Percentiles rank a stretch among this genome's conserved stretches.
These are phyloP conservation scores for Palaemon carinicauda DNA, from an alignment of 1,140 invertebrate species.

Conservation along the genomic window DNA sequence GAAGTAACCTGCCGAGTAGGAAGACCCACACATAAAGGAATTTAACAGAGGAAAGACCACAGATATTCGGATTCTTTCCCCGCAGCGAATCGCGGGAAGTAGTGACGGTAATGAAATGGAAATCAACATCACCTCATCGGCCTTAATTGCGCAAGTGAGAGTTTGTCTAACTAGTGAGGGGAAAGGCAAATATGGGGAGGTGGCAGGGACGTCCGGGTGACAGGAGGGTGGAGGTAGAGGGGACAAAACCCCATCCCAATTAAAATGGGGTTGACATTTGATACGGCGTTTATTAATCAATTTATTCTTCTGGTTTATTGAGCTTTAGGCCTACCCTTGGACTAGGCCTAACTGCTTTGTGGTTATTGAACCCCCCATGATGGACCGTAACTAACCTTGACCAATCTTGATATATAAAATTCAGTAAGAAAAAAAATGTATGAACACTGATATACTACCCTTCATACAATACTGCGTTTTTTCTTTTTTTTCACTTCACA, in stretches of 20 bases:
- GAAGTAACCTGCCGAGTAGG: constrained; percentile 38
- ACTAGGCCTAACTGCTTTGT: too few relatives aligned
- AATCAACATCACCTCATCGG: constrained; percentile 52
- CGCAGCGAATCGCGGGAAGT: constrained; percentile 37
- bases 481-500: too few relatives aligned
- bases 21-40: background rate
- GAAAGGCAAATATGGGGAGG: background rate
- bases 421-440: too few relatives aligned
- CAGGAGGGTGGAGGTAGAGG: background rate
- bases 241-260: background rate
- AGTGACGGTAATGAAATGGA: constrained; percentile 58
- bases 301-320: too few relatives aligned
- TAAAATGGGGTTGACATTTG: background rate
- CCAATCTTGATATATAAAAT: too few relatives aligned
- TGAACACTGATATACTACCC: too few relatives aligned
- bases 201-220: background rate
- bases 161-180: constrained; percentile 50
- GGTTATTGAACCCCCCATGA: too few relatives aligned
- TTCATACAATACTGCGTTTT: too few relatives aligned
- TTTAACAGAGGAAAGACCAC: background rate
- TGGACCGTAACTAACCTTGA: too few relatives aligned
- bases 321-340: too few relatives aligned
- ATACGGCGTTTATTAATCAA: background rate
- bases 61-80: background rate
- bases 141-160: constrained; percentile 55